phyloP scores from a whole-genome alignment of 1,140 invertebrate species.

The Drosophila elegans region DNA sequence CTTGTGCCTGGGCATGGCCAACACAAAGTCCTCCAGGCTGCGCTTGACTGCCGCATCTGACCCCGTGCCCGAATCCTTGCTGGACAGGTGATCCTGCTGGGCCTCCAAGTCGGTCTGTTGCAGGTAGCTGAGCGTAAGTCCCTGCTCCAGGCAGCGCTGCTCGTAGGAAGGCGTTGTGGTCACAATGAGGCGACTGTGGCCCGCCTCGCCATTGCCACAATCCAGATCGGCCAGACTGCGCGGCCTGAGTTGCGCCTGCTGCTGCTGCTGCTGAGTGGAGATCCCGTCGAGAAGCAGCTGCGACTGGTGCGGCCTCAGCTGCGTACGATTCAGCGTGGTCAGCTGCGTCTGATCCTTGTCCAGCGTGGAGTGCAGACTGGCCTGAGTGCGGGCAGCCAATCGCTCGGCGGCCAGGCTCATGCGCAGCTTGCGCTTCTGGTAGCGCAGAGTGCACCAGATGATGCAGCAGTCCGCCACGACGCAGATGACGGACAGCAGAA shows the following conservation, averaged over 20 bases:
- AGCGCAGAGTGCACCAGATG: conserved; percentile 96
- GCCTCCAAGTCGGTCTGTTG: conserved; percentile 63
- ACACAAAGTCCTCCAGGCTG: conserved; percentile 71
- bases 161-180: conserved; percentile 75
- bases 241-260: conserved; percentile 53
- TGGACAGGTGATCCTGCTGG: conserved; percentile 78
- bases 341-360: conserved; percentile 75
- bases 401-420: conserved; percentile 72
- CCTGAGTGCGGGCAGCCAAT: conserved; percentile 32
- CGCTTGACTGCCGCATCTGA: conserved; percentile 80
- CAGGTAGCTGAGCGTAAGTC: conserved; percentile 62
- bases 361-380: conserved; percentile 56
- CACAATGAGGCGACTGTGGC: conserved; percentile 67
- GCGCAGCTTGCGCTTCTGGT: conserved; percentile 86
- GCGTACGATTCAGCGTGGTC: conserved; percentile 72
- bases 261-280: conserved; percentile 24
- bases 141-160: conserved; percentile 68
- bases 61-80: conserved; percentile 79
- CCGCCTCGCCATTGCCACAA: conserved; percentile 20
- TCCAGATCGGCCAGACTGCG: conserved; percentile 64
- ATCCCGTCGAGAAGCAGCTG: conserved; percentile 54
- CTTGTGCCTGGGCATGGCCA: conserved; percentile 44
- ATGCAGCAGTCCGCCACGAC: conserved; percentile 95
- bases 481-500: conserved; percentile 94
- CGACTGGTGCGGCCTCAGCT: conserved; percentile 56